These are phyloP conservation scores for Mercenaria mercenaria DNA, from an alignment of 1,140 invertebrate species.

Conservation along the genomic window DNA sequence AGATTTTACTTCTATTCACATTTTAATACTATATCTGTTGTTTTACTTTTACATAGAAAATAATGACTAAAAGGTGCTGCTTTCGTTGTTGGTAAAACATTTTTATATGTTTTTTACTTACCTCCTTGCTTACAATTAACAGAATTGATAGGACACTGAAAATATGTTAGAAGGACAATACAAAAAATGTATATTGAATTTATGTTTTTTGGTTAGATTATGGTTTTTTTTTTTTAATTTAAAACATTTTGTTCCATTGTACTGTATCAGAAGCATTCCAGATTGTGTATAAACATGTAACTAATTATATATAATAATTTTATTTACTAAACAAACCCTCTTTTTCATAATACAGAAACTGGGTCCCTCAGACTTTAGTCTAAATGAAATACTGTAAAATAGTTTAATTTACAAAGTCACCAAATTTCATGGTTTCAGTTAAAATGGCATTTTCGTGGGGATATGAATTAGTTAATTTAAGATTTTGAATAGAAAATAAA, in stretches of 20 bases:
- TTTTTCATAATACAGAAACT: not conserved
- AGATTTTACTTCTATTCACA: not conserved
- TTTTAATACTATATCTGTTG: not conserved
- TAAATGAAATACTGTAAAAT: no score
- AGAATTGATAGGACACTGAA: no score
- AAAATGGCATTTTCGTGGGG: no score
- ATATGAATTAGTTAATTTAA: no score
- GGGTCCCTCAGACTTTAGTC: no score
- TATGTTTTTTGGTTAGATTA: not conserved
- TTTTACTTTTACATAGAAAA: not conserved
- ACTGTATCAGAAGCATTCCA: conserved; percentile 29
- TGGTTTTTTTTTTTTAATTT: not conserved
- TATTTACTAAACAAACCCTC: not conserved
- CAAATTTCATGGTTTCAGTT: no score
- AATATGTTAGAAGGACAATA: no score
- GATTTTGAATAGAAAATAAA: no score
- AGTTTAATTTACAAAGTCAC: no score
- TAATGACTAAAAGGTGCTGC: not conserved
- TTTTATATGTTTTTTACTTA: no score
- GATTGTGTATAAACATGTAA: not conserved
- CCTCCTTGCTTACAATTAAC: no score
- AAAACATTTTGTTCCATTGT: not conserved
- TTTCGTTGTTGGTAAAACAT: not conserved
- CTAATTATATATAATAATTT: not conserved
- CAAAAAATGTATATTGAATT: not conserved